Evolutionary conservation across 2,888 invertebrate genomes (phyloP), one percentile per base, ranked within the genome.

Genomic region (Temnothorax rugatulus): DNA sequence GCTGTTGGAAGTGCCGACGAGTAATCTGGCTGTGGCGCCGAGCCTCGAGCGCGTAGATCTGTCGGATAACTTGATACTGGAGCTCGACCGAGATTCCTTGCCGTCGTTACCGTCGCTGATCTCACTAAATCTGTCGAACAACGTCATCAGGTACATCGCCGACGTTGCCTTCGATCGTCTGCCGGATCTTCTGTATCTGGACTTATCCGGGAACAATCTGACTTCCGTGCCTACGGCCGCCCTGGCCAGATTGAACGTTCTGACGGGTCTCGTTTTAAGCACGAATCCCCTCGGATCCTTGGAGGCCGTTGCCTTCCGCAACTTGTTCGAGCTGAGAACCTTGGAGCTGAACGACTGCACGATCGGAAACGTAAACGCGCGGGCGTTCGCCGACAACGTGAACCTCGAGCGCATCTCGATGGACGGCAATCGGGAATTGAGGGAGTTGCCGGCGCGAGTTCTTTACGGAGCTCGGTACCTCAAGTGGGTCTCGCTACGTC

Each of bases 351-450:
- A 94, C 76, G 91, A 94, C 76, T 94, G 95, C 84, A 89, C 91
- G 76, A 93, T 98, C 90, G 95, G 96, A 87, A 96, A 95, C 93
- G 97, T 98, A 90, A 97, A 98, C 95, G 96, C 97, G 34, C 95
- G 97, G 94, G 97, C 98, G 76, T 98, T 98, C 94, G 97, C 97
- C 85, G 98, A 98, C 95, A 98, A 98, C 94, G 97, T 98, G 50
- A 97, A 97, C 93, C 95, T 98, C 89, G 97, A 98, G 93, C 96
- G 96, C 87, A 96, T 98, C 90, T 96, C 97, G 94, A 95, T 98
- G 95, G 97, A 97, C 94, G 97, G 97, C 93, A 98, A 98, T 94
- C 96, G 97, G 15, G 96, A 96, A 91, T 96, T 98, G 75, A 95
- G 96, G 76, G 96, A 96, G 91, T 96, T 99, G 85, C 98, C 98